Evolutionary conservation across 2,888 invertebrate genomes (phyloP).

Genomic region (Silvanus unidentatus): DNA sequence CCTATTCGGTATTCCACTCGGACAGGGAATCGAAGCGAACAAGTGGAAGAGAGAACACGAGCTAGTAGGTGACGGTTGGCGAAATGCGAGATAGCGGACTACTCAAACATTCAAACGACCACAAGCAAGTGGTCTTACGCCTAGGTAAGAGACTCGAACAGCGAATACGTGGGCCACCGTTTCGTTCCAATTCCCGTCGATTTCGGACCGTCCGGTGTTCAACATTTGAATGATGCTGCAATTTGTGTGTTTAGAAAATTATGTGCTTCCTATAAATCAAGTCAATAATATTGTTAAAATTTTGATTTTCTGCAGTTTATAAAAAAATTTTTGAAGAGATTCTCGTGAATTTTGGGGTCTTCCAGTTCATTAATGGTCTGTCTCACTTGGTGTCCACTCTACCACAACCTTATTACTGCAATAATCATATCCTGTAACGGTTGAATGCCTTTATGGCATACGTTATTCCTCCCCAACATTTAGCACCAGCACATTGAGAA

Average conservation of each 20-base stretch:
- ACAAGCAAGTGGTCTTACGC: conserved; percentile 32
- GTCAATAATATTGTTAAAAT: no score
- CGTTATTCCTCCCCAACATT: conserved; percentile 16
- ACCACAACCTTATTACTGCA: conserved; percentile 41
- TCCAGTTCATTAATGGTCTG: conserved; percentile 35
- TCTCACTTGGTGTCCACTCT: conserved; percentile 34
- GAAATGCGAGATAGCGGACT: conserved; percentile 10
- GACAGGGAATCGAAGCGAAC: not conserved
- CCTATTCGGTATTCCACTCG: no score
- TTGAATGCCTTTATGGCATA: conserved; percentile 34
- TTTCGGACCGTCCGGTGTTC: conserved; percentile 12
- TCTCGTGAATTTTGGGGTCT: conserved; percentile 20
- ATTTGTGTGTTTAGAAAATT: no score
- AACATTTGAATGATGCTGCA: no score
- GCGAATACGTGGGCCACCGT: conserved; percentile 8
- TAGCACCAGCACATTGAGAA: conserved; percentile 11
- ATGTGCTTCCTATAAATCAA: no score
- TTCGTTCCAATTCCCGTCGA: no score
- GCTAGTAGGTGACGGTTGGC: not conserved
- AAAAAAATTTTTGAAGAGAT: no score
- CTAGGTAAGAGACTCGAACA: conserved; percentile 12
- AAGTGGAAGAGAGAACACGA: not conserved
- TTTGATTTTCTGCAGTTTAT: no score
- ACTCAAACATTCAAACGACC: conserved; percentile 31
- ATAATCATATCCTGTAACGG: conserved; percentile 44